Percentiles rank a stretch among this genome's conserved stretches.
Evolutionary conservation across 2,113 vertebrate species (phyloP).

Genomic region (Grus americana): DNA sequence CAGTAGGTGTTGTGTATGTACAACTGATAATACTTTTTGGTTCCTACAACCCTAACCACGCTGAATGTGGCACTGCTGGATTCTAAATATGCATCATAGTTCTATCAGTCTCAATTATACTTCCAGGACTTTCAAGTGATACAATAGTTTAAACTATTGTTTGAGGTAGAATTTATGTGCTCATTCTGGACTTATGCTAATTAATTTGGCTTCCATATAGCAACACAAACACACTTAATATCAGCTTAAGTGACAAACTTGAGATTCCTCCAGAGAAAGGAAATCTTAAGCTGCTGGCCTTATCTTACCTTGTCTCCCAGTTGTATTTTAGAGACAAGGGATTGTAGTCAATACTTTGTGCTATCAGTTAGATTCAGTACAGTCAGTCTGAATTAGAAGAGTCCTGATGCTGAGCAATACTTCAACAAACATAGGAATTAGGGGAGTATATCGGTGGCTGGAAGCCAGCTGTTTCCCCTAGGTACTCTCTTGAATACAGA

Average conservation of each 20-base stretch:
- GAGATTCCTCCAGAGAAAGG: background rate
- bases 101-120: background rate
- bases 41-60: background rate
- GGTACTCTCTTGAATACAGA: background rate
- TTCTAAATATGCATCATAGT: background rate
- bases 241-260: background rate
- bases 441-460: background rate
- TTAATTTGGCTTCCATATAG: background rate
- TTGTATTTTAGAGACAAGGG: background rate
- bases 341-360: background rate
- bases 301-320: background rate
- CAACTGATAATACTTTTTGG: background rate
- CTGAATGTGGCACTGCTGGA: background rate
- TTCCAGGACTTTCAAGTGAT: background rate
- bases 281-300: background rate
- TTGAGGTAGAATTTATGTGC: background rate
- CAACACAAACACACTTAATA: background rate
- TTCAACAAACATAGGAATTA: background rate
- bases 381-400: background rate
- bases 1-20: background rate
- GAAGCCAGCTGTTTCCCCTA: background rate
- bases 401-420: background rate
- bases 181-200: background rate
- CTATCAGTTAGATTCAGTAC: background rate
- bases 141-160: background rate